phyloP scores from a whole-genome alignment of 2,113 vertebrate genomes.

The Nerophis ophidion region DNA sequence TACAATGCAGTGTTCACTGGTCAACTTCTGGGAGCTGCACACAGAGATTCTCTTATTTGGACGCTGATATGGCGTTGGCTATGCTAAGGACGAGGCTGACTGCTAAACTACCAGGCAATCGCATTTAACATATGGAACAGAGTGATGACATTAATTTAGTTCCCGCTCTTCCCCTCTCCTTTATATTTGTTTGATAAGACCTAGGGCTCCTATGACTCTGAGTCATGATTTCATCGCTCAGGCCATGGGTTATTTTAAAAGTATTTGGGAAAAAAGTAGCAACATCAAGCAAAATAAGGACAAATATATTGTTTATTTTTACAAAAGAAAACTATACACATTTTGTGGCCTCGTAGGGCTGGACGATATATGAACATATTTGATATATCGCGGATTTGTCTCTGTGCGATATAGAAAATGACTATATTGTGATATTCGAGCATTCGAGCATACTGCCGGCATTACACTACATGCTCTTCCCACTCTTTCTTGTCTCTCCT shows the following conservation, averaged over 20 bases:
- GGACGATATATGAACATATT: too few relatives aligned
- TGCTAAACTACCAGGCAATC: slow-evolving; percentile 47
- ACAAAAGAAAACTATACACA: too few relatives aligned
- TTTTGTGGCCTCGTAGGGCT: too few relatives aligned
- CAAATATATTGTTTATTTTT: too few relatives aligned
- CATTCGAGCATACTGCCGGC: too few relatives aligned
- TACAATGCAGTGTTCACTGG: slow-evolving; percentile 46
- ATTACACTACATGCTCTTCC: too few relatives aligned
- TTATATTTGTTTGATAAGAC: slow-evolving; percentile 9
- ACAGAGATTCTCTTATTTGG: slow-evolving; percentile 60
- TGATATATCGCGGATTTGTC: too few relatives aligned
- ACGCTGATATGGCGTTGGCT: slow-evolving; percentile 56
- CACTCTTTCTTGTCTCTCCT: too few relatives aligned
- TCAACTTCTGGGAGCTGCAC: slow-evolving; percentile 54
- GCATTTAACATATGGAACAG: slow-evolving; percentile 28
- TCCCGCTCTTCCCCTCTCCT: slow-evolving; percentile 12
- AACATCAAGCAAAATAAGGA: background rate
- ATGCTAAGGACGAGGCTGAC: slow-evolving; percentile 57
- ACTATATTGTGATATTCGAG: too few relatives aligned
- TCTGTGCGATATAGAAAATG: too few relatives aligned
- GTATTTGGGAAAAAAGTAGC: slow-evolving; percentile 18
- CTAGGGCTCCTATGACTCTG: slow-evolving; percentile 8
- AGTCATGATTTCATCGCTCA: slow-evolving; percentile 26
- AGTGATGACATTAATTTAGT: slow-evolving; percentile 26
- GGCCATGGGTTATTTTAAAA: slow-evolving; percentile 11